phyloP scores from a whole-genome alignment of 2,888 invertebrate species.

The Arenicola marina region DNA sequence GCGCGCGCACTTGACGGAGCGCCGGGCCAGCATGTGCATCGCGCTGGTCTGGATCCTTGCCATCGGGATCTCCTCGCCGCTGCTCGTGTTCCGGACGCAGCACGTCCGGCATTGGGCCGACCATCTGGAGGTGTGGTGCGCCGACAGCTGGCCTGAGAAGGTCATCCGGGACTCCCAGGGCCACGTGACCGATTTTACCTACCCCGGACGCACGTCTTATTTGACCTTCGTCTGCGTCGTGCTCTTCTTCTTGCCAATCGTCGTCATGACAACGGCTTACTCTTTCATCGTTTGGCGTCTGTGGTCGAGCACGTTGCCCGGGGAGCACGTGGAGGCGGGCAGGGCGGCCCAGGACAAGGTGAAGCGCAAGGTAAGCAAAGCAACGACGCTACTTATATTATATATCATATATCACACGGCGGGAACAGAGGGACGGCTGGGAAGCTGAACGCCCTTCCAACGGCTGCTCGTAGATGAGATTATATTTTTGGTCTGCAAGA shows the following conservation, averaged over 20 bases:
- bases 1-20: conserved; percentile 72
- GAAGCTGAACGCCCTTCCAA: too few species aligned
- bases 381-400: too few species aligned
- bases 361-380: conserved; percentile 51
- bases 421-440: too few species aligned
- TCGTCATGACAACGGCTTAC: conserved; percentile 75
- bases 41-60: conserved; percentile 72
- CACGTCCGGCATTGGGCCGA: conserved; percentile 43
- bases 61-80: conserved; percentile 66
- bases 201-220: conserved; percentile 70
- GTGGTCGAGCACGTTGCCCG: conserved; percentile 59
- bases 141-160: conserved; percentile 64
- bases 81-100: conserved; percentile 56
- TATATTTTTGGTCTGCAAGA: too few species aligned
- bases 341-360: conserved; percentile 50
- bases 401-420: too few species aligned
- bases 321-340: conserved; percentile 55
- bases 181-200: background rate
- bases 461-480: too few species aligned
- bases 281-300: conserved; percentile 74
- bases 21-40: conserved; percentile 66
- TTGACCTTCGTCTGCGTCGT: conserved; percentile 79
- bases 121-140: conserved; percentile 77
- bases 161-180: background rate
- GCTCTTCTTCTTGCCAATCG: conserved; percentile 78